Evolutionary conservation across 2,888 invertebrate genomes (phyloP).

Genomic region (Plutella xylostella): DNA sequence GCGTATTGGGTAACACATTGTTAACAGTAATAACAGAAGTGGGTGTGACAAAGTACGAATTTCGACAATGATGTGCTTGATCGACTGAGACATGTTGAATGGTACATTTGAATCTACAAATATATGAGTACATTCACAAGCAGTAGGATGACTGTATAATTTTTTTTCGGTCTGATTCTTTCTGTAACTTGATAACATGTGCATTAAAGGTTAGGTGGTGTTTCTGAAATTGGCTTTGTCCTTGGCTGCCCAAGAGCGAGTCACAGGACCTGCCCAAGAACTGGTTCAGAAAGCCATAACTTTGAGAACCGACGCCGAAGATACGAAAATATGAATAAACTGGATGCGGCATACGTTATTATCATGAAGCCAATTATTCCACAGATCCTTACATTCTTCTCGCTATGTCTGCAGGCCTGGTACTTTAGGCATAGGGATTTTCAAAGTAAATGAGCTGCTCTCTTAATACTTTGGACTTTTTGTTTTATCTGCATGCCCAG

Average conservation of each 20-base stretch:
- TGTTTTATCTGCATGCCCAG: neutral
- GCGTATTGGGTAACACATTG: too few species aligned
- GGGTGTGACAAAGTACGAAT: too few species aligned
- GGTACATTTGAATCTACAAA: neutral
- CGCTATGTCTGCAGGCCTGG: neutral
- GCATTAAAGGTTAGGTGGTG: neutral
- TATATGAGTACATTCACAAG: neutral
- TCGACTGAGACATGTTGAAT: neutral
- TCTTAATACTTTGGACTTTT: neutral
- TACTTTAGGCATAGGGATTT: neutral
- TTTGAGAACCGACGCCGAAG: neutral
- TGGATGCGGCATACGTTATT: neutral
- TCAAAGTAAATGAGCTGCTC: neutral
- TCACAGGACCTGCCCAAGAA: neutral
- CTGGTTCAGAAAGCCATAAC: conserved; percentile 1
- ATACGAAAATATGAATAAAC: neutral
- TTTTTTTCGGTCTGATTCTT: neutral
- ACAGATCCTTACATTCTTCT: neutral
- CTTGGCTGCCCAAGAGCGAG: neutral
- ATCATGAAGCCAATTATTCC: neutral
- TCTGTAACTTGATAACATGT: neutral
- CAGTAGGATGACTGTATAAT: neutral
- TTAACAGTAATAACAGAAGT: too few species aligned
- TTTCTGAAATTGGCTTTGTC: conserved; percentile 3
- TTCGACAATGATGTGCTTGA: too few species aligned